These are phyloP conservation scores for Triplophysa tibetana DNA, from an alignment of 2,113 vertebrate genomes.

Conservation along the genomic window DNA sequence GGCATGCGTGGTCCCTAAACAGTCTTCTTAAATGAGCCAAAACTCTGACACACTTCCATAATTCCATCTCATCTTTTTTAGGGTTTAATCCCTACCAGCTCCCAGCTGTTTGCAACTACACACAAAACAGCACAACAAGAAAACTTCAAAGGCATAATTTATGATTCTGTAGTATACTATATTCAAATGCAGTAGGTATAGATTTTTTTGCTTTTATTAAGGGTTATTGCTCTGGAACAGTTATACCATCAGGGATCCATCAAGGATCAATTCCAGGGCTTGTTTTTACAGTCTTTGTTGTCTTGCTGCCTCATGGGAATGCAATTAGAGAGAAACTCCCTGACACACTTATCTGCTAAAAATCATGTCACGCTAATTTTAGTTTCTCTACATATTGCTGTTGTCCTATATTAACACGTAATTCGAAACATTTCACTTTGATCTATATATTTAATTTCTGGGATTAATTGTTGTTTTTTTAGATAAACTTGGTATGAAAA, in stretches of 20 bases:
- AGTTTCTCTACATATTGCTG: not conserved
- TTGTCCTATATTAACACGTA: not conserved
- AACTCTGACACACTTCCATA: slow-evolving; percentile 36
- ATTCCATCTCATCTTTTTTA: slow-evolving; percentile 31
- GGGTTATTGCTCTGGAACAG: slow-evolving; percentile 7
- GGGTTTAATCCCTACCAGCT: not conserved
- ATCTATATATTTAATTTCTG: not conserved
- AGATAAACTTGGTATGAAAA: not conserved
- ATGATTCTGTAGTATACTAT: not conserved
- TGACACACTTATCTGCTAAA: slow-evolving; percentile 12
- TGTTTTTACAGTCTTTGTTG: slow-evolving; percentile 16
- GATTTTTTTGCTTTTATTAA: not conserved
- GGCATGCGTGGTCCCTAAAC: slow-evolving; percentile 23
- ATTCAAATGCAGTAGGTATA: not conserved
- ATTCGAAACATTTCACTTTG: not conserved
- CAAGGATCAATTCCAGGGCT: not conserved
- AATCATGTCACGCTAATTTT: not conserved
- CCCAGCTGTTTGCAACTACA: not conserved
- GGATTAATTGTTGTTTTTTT: not conserved
- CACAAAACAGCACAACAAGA: not conserved
- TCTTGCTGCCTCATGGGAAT: slow-evolving; percentile 5
- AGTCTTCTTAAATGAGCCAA: slow-evolving; percentile 12
- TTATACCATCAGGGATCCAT: slow-evolving; percentile 4
- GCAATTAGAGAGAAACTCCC: not conserved
- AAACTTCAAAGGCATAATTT: not conserved